phyloP scores from a whole-genome alignment of 2,113 vertebrate species.

The Tetrao urogallus region DNA sequence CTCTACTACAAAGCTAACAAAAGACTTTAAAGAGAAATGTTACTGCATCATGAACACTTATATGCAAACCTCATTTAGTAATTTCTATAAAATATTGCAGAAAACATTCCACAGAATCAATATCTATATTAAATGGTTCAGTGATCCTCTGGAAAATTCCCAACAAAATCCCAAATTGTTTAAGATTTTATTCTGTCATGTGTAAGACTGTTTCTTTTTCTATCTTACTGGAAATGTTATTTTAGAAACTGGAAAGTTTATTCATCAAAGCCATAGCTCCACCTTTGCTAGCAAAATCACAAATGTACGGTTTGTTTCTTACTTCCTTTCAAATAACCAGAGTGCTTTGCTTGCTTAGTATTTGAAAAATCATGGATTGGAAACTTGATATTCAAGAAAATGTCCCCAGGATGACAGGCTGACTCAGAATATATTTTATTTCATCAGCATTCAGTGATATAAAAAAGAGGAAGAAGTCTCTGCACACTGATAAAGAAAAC shows the following conservation, averaged over 20 bases:
- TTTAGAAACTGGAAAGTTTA: background rate
- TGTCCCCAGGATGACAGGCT: background rate
- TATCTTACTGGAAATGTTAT: background rate
- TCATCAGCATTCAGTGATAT: background rate
- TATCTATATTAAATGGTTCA: background rate
- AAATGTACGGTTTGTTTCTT: background rate
- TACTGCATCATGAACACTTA: background rate
- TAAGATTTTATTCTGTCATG: background rate
- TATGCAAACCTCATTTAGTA: background rate
- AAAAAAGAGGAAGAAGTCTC: slow-evolving; percentile 1
- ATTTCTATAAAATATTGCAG: background rate
- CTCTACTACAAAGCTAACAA: background rate
- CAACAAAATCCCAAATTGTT: background rate
- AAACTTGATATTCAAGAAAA: background rate
- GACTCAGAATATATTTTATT: background rate
- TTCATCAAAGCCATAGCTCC: background rate
- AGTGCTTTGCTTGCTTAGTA: background rate
- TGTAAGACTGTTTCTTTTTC: background rate
- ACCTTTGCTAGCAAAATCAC: background rate
- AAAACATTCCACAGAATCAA: background rate
- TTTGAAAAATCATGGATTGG: background rate
- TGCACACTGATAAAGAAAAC: background rate
- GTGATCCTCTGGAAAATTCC: slow-evolving; percentile 5
- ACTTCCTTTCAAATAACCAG: background rate
- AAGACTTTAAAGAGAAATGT: background rate